phyloP scores from a whole-genome alignment of 2,113 vertebrate species.

The Ursus arctos region DNA sequence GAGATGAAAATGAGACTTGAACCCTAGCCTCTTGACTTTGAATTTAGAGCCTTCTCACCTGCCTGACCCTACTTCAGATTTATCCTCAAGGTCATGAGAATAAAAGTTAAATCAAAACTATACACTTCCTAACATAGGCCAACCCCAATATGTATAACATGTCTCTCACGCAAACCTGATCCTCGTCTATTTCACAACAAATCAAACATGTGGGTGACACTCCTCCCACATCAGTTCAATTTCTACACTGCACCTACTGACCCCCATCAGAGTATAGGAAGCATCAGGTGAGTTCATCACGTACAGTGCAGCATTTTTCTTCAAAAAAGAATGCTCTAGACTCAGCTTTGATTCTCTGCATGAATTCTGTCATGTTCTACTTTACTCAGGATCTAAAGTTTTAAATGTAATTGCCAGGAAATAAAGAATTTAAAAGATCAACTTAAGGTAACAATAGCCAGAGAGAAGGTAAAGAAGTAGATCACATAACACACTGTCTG shows the following conservation, averaged over 20 bases:
- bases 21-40: neutral
- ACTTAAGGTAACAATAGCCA: neutral
- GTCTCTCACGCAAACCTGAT: neutral
- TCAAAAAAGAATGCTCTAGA: neutral
- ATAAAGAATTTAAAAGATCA: conserved; percentile 50
- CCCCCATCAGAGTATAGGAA: neutral
- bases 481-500: neutral
- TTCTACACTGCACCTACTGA: neutral
- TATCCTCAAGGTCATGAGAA: neutral
- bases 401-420: conserved; percentile 26
- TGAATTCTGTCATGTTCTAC: neutral
- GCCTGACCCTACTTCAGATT: conserved; percentile 13
- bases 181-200: neutral
- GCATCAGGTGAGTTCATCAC: neutral
- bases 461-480: neutral
- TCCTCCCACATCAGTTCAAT: neutral
- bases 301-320: neutral
- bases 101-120: conserved; percentile 39
- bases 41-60: neutral
- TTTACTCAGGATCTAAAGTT: neutral
- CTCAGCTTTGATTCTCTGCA: neutral
- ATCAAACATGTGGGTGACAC: neutral
- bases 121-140: neutral
- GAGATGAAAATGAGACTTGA: conserved; percentile 8
- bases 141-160: neutral